Evolutionary conservation across 2,113 vertebrate species (phyloP), one percentile per base, ranked within the genome.

Genomic region (Paramisgurnus dabryanus): DNA sequence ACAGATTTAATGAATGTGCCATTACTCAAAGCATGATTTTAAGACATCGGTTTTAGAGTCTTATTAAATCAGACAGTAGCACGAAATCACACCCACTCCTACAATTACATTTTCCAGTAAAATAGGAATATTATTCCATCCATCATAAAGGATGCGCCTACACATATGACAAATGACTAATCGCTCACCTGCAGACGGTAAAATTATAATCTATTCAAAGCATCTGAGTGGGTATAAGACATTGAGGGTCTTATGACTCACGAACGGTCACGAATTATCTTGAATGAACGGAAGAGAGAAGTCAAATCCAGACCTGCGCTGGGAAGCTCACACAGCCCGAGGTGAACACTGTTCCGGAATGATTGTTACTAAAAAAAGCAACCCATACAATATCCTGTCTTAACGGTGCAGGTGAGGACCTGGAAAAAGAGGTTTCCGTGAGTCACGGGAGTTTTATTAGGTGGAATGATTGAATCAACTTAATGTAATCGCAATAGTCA

Each of bases 341-440:
- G 87, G 89, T 84, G 80, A 57, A 34, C 61, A 87, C 45, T 73
- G 72, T 39, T 78, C 84, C 87, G 89, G 87, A 85, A 90, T 87
- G 83, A 84, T 68, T 85, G 89, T 87, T 90, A 87, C 89, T 90
- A 88, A 88, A 92, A 89, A 90, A 87, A 89, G 85, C 53, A 57
- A 49, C 64, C 50, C 12, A 43, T n/a, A 58, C 15, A 3, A 70
- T 57, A 6, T 73, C 10, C 40, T 64, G 6, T 63, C 80, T 82
- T 76, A 88, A 91, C 86, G 91, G 88, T 89, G 85, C 89, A 74
- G 85, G 86, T 88, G 87, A 85, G 84, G 86, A 85, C 86, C 86
- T 86, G 84, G 72, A 68, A 71, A 86, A 87, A 90, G 87, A 76
- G 27, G 90, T 90, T 89, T 85, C 89, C 71, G 12, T 90, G 89